Evolutionary conservation across 2,113 vertebrate genomes (phyloP).

Genomic region (Thamnophis sirtalis): DNA sequence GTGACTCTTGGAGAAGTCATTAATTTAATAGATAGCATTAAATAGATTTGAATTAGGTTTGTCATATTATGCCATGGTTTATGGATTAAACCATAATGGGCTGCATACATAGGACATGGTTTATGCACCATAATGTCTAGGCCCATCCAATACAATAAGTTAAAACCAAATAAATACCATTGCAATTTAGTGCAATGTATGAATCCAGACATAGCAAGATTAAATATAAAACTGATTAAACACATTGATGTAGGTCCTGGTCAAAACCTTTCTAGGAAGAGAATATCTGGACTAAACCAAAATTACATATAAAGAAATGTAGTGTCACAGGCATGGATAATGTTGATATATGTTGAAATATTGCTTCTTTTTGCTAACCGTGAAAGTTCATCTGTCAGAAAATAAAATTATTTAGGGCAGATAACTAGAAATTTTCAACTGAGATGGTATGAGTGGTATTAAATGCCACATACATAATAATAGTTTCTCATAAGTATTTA

Average conservation of each 20-base stretch:
- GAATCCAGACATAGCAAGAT: neutral
- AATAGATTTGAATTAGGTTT: neutral
- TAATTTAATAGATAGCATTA: neutral
- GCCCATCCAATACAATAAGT: neutral
- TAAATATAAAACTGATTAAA: neutral
- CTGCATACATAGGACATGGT: neutral
- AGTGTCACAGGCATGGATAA: neutral
- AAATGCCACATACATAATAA: neutral
- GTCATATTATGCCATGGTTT: neutral
- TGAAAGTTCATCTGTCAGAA: neutral
- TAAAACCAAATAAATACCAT: neutral
- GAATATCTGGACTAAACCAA: neutral
- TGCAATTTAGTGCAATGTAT: neutral
- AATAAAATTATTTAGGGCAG: neutral
- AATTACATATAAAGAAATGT: neutral
- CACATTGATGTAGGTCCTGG: neutral
- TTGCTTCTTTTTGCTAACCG: neutral
- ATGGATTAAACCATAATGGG: neutral
- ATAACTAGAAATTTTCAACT: neutral
- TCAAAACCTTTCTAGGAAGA: neutral
- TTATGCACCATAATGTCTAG: neutral
- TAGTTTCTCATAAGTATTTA: neutral
- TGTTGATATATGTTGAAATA: neutral
- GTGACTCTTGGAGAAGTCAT: conserved; percentile 27
- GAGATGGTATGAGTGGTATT: neutral